Evolutionary conservation across 2,113 vertebrate genomes (phyloP), one percentile per base, ranked within the genome.

Genomic region (Gymnobelideus leadbeateri): DNA sequence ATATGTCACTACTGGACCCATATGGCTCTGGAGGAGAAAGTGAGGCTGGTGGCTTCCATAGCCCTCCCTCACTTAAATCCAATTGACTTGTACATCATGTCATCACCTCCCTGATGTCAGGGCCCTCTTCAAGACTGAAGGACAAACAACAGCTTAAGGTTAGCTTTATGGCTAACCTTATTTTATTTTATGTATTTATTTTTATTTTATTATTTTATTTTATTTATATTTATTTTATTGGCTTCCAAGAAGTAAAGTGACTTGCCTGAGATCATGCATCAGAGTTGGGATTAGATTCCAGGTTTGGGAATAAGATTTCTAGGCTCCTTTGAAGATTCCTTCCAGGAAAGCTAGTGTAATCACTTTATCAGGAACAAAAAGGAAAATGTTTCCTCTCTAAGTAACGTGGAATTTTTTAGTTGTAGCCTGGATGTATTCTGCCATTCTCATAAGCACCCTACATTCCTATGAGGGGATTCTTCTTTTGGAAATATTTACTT

Each of bases 401-500:
- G 90, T 57, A 54, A 94, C 57, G 91, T 51, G 31, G 61, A 19
- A 0, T 1, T 28, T n/a, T 31, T 91, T 57, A 52, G 7, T 28
- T 50, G 19, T 47, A 25, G 1, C 12, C 3, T 50, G 54, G 53
- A 24, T 92, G 52, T 16, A 77, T 47, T 92, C 37, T 77, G n/a
- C 94, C 43, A 91, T 61, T 50, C 7, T 54, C 51, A 49, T 93
- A 96, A 93, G 61, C 24, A 95, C 89, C 95, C 97, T 90, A 89
- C 54, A 49, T 92, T 53, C 51, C 3, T 46, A n/a, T 91, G 68
- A 91, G n/a, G 68, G n/a, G n/a, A 84, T 84, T 91, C 55, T 93
- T 8, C 61, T 93, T 96, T 95, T 93, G 84, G 95, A 93, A 96
- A 94, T 55, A 95, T 89, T 96, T 96, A 91, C 92, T 77, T 47